Base-by-base conservation (phyloP, 2,797 vertebrate species). In the Carduelis carduelis region DNA sequence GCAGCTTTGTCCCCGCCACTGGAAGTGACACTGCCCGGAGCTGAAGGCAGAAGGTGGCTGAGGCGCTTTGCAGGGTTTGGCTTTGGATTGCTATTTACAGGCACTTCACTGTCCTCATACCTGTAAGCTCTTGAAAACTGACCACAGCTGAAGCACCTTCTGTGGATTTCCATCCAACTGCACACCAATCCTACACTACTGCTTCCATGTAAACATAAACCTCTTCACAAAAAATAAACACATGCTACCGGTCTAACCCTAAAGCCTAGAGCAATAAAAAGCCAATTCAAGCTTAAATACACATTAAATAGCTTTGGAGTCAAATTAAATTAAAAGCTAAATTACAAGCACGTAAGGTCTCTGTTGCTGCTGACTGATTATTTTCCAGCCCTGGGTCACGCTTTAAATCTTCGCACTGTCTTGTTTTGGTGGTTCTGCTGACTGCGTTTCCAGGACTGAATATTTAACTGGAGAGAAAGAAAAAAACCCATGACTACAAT, bases 371-470 rank as follows among this genome's bases (percentile, higher is more conserved):
- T 11, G 68, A 84, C 80, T 39, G 83, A 53, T 87, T 78, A 56
- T 78, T 53, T 86, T 85, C 70, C 59, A 92, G 83, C 83, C 69
- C 79, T 32, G 15, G 68, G 79, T 85, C 34, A 26, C 2, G 2
- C 53, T 91, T 98, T 93, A 98, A 82, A 98, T 92, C 90, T 97
- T 96, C 17, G 27, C 91, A 32, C 82, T 19, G 52, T 97, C 83
- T 95, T 94, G 96, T 23, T 97, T 83, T 3, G 98, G 98, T 1
- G 98, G 98, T 92, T 99, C 98, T 26, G 98, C 97, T 6, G 98
- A 98, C 83, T 99, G 97, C 0, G 97, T 97, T 91, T 99, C 98
- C 91, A 99, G 97, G 5, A 98, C 98, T 18, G 98, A 99, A 91
- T 98, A 98, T 93, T 99, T 98, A 89, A 98, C 99, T 99, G 95